Evolutionary conservation across 2,797 vertebrate species (phyloP).

Genomic region (Coccyzus lansbergi): DNA sequence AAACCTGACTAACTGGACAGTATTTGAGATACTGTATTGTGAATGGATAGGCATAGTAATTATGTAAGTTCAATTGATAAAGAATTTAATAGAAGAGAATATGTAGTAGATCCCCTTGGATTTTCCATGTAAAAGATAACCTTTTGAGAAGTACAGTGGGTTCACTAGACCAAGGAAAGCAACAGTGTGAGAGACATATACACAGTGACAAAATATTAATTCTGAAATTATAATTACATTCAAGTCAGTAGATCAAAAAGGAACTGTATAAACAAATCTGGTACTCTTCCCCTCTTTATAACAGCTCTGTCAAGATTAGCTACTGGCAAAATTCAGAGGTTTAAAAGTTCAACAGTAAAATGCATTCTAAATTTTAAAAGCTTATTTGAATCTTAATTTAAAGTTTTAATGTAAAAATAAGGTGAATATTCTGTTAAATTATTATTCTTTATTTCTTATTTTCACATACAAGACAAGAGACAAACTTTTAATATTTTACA

Average conservation of each 20-base stretch:
- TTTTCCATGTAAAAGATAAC: not conserved
- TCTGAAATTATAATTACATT: constrained; percentile 51
- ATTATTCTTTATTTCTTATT: not conserved
- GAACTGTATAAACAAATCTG: constrained; percentile 52
- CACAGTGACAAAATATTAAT: constrained; percentile 47
- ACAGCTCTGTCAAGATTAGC: constrained; percentile 10
- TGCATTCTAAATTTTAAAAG: not conserved
- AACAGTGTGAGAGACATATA: not conserved
- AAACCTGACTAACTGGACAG: not conserved
- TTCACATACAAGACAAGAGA: not conserved
- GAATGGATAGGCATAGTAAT: not conserved
- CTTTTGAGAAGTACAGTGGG: not conserved
- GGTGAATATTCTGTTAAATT: not conserved
- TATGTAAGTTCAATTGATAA: constrained; percentile 17
- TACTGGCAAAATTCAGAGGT: constrained; percentile 29
- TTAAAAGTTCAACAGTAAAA: constrained; percentile 16
- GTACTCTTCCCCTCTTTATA: constrained; percentile 22
- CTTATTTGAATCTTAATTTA: not conserved
- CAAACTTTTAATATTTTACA: not conserved
- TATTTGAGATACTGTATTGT: not conserved
- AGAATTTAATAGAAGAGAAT: constrained; percentile 41
- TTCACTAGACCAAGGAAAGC: constrained; percentile 32
- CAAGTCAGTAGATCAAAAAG: constrained; percentile 55
- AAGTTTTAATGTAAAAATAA: not conserved
- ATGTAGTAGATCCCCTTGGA: not conserved